phyloP scores from a whole-genome alignment of 1,140 invertebrate species.

The Pogonus chalceus region DNA sequence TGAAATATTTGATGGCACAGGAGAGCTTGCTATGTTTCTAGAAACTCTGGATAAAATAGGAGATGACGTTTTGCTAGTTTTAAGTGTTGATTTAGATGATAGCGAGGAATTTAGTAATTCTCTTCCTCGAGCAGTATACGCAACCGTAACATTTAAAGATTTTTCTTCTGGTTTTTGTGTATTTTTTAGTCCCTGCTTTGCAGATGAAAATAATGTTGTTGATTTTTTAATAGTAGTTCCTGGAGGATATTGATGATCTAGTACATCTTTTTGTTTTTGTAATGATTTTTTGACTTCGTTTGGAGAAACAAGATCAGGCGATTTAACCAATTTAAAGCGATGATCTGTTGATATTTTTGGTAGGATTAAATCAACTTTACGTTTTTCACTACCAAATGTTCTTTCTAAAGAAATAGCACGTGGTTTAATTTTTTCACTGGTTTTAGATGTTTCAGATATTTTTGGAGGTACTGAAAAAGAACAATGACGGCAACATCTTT shows the following conservation, averaged over 20 bases:
- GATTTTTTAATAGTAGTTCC: constrained; percentile 35
- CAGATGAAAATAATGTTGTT: constrained; percentile 32
- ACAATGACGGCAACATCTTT: not conserved
- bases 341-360: constrained; percentile 15
- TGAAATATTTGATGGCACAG: constrained; percentile 12
- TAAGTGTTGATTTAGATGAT: constrained; percentile 12
- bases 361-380: constrained; percentile 22
- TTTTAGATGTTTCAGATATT: not conserved
- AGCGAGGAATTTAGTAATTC: constrained; percentile 26
- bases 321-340: constrained; percentile 32
- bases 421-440: constrained; percentile 13
- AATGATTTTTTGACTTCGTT: constrained; percentile 48
- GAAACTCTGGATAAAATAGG: constrained; percentile 3
- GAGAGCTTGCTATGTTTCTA: constrained; percentile 10
- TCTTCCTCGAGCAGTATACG: constrained; percentile 39
- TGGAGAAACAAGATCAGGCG: constrained; percentile 45
- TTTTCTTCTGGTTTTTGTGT: constrained; percentile 34
- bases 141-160: constrained; percentile 35
- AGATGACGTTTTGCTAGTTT: constrained; percentile 17
- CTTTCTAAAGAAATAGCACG: constrained; percentile 38
- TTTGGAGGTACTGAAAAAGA: not conserved
- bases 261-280: constrained; percentile 31
- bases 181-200: constrained; percentile 24
- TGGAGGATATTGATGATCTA: constrained; percentile 15
- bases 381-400: constrained; percentile 33